Evolutionary conservation across 2,797 vertebrate genomes (phyloP).

Genomic region (Crenichthys baileyi): DNA sequence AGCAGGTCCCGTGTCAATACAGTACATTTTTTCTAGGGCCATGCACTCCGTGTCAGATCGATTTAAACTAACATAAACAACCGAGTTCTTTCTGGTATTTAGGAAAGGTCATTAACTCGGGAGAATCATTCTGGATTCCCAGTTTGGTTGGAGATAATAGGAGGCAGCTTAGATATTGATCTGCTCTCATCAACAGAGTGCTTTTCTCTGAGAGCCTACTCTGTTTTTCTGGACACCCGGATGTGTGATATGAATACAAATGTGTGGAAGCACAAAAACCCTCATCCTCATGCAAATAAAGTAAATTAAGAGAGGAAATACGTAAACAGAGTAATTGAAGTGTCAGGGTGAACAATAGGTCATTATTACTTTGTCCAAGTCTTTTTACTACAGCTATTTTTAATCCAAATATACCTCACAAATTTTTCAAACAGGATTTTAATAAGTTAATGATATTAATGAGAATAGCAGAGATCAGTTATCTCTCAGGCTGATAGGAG

Average conservation of each 20-base stretch:
- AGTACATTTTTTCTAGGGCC: conserved; percentile 42
- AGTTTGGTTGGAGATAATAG: conserved; percentile 67
- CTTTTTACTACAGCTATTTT: neutral
- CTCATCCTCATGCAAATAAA: conserved; percentile 39
- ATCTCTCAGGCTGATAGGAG: neutral
- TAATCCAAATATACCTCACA: neutral
- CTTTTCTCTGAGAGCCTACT: conserved; percentile 56
- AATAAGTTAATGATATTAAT: conserved; percentile 5
- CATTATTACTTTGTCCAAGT: conserved; percentile 12
- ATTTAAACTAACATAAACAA: conserved; percentile 64
- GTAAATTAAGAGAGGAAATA: conserved; percentile 43
- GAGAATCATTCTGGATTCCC: conserved; percentile 61
- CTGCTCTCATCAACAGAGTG: conserved; percentile 64
- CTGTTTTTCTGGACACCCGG: conserved; percentile 45
- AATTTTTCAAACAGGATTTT: conserved; percentile 2
- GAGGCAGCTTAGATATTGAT: conserved; percentile 72
- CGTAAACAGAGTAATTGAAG: conserved; percentile 30
- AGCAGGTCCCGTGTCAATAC: conserved; percentile 42
- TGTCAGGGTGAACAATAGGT: conserved; percentile 11
- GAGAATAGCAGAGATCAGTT: conserved; percentile 4
- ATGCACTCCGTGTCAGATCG: conserved; percentile 54
- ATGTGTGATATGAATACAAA: conserved; percentile 63
- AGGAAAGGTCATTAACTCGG: conserved; percentile 66
- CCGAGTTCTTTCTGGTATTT: conserved; percentile 57
- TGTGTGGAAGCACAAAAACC: conserved; percentile 30